A percentile compares a stretch with the other conserved stretches of the same genome.
These are phyloP conservation scores for Falco peregrinus DNA, from an alignment of 2,797 vertebrate genomes.

Conservation along the genomic window DNA sequence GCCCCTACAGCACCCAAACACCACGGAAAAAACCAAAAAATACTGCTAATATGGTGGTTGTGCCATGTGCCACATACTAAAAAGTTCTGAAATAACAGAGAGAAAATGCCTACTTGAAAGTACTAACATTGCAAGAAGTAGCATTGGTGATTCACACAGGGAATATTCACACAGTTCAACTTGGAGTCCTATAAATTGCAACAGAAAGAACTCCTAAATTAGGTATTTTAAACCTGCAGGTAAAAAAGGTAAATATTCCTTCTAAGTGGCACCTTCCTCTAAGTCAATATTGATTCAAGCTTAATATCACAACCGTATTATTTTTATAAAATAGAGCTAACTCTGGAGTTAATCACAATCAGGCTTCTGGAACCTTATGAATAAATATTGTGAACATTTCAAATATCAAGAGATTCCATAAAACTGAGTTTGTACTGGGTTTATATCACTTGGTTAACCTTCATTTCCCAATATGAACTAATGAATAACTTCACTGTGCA, in stretches of 20 bases:
- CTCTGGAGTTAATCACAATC: background rate
- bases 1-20: background rate
- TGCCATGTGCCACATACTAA: background rate
- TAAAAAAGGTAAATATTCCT: constrained; percentile 2
- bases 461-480: background rate
- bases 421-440: background rate
- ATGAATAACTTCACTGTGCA: fast-evolving
- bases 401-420: background rate
- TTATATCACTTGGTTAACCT: background rate
- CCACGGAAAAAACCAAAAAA: background rate
- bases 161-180: background rate
- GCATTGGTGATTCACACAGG: background rate
- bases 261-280: background rate
- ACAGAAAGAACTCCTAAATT: background rate
- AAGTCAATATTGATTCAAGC: background rate
- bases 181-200: background rate
- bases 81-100: background rate
- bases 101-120: background rate
- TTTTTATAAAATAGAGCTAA: background rate
- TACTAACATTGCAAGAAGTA: background rate
- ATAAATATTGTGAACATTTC: background rate
- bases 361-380: background rate
- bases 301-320: background rate
- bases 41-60: background rate
- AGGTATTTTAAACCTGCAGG: background rate